Evolutionary conservation across 1,140 invertebrate genomes (phyloP), one percentile per base, ranked within the genome.

Genomic region (Brachionus manjavacas): DNA sequence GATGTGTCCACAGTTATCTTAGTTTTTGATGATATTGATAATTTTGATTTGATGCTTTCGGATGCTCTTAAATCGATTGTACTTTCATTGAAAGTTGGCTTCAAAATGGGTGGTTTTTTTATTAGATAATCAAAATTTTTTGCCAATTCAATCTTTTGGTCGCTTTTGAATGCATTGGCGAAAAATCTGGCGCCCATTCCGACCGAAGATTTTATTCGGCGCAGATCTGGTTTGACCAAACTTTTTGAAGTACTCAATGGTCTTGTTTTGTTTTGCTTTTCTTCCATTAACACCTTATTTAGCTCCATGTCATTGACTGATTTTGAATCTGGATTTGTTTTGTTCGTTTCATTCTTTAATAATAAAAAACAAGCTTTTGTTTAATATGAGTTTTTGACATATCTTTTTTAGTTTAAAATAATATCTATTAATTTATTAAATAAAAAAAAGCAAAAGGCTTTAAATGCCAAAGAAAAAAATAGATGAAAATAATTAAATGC

Each of bases 1-100:
- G 87, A 86, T n/a, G 88, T 88, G 64, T 89, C 89, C 6, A 89
- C 86, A 1, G 88, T 89, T 8, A 89, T 87, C 8, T 31, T 68
- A 6, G 31, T 7, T 28, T 84, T 84, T 8, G 46, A 46, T 20
- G 60, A 23, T 0, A 84, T 16, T 14, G 25, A 12, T n/a, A 41
- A 16, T 64, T 60, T 68, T 28, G 52, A 25, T 35, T 35, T 25
- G 1, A 1, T 55, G 14, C 0, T 28, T 16, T 35, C 28, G 9
- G 31, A 6, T 78, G 14, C 11, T 55, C 14, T 78, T 55, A 46
- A 55, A 46, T 78, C 74, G 14, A 78, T 55, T 3, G 49, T n/a
- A 64, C 78, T 80, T 23, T 80, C 66, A 7, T 78, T 16, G 9
- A 35, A 6, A n/a, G 49, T 16, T 55, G 25, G 46, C 9, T 11